Base-by-base conservation (phyloP, 2,888 invertebrate genomes). In the Protodeltote pygarga region DNA sequence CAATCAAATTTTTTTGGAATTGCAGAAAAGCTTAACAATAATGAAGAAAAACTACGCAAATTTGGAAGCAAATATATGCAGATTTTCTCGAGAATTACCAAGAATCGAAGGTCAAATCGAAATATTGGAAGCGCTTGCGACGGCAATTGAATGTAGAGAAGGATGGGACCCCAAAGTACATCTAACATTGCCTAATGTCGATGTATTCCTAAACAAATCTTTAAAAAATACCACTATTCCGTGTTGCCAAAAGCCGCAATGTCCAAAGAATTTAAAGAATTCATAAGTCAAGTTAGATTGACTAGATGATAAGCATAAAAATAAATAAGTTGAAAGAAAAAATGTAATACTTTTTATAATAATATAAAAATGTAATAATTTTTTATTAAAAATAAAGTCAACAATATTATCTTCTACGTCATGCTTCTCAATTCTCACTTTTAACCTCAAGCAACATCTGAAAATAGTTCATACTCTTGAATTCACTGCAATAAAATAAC, bases 31-130 rank as follows among this genome's bases (percentile, higher is more conserved):
- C 40, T 47, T 91, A 4, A 70, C 74, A 0, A 5, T 53, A 5
- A 77, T 90, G 41, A 83, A 81, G 52, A 55, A 73, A 0, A 80
- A 73, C 25, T 90, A 90, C 50, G 40, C 69, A 0, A 76, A 83
- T 21, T 65, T 91, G 39, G 87, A 90, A 68, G 44, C 51, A 10
- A 78, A 82, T 48, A 74, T 91, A 17, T 54, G 69, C 0, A 77
- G 68, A 31, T 74, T 86, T 41, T 79, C 88, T 0, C 60, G 77
- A 41, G 85, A 87, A 31, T 42, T 91, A 5, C 89, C 89, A 0
- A 90, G 82, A 51, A 64, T 91, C 5, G 86, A 88, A 75, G 83
- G 84, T 0, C 87, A 91, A 70, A 67, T 90, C 1, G 81, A 83
- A 46, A 70, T 85, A 5, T 67, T 91, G 37, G 87, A 87, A 65